Percentiles rank a stretch among this genome's conserved stretches.
These are phyloP conservation scores for Pipistrellus pygmaeus DNA, from an alignment of 2,797 vertebrate genomes.

Conservation along the genomic window DNA sequence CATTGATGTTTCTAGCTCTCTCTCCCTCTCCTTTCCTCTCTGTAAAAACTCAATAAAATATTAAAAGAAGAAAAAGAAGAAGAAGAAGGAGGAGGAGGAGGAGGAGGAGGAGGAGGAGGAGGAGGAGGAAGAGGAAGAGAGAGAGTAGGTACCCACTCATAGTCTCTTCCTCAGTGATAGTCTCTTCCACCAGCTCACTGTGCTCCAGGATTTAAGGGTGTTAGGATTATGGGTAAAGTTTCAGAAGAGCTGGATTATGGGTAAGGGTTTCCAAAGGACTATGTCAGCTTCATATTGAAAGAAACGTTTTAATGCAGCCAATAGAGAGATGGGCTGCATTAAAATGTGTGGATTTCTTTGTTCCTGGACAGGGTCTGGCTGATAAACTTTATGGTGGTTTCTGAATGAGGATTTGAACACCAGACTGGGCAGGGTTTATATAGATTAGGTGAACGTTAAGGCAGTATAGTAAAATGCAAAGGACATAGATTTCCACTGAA, in stretches of 20 bases:
- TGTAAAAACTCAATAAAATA: too few relatives aligned
- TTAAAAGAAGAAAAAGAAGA: too few relatives aligned
- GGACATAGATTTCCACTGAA: neutral
- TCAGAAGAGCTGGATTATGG: neutral
- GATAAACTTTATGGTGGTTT: neutral
- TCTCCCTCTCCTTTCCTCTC: too few relatives aligned
- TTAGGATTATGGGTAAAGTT: neutral
- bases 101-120: too few relatives aligned
- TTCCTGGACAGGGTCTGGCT: neutral
- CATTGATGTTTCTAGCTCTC: too few relatives aligned
- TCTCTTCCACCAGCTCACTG: neutral
- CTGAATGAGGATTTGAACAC: neutral
- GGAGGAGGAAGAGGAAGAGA: neutral
- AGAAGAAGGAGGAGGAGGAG: too few relatives aligned
- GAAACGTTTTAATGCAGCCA: neutral
- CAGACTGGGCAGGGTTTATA: neutral
- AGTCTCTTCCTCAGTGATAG: neutral
- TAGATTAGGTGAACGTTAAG: neutral
- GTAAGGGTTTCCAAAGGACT: neutral
- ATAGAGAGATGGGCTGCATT: neutral
- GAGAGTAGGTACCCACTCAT: neutral
- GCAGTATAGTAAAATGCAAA: neutral
- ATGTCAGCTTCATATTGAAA: neutral
- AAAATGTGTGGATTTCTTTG: slow-evolving; percentile 1
- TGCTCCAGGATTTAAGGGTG: neutral